phyloP scores from a whole-genome alignment of 2,113 vertebrate species.

The Rhipidura dahli region DNA sequence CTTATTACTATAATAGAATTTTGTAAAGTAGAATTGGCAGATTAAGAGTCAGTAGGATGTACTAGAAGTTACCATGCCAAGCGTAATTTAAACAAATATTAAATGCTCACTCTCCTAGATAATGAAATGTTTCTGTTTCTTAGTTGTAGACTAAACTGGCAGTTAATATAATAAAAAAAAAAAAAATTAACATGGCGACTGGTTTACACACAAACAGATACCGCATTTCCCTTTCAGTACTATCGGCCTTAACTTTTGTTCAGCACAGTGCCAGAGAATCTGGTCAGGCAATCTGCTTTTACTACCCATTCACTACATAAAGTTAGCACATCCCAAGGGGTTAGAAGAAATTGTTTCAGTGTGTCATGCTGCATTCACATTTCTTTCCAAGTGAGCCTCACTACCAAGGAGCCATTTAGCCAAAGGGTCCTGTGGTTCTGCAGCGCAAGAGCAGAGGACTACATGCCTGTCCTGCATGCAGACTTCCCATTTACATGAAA shows the following conservation, averaged over 20 bases:
- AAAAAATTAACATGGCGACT: background rate
- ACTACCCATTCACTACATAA: background rate
- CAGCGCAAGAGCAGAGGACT: background rate
- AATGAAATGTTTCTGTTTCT: constrained; percentile 34
- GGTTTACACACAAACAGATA: background rate
- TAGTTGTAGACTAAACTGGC: constrained; percentile 28
- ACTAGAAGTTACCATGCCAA: constrained; percentile 34
- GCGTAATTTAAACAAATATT: constrained; percentile 51
- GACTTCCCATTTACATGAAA: background rate
- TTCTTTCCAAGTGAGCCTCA: background rate
- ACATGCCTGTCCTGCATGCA: background rate
- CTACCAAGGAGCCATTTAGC: background rate
- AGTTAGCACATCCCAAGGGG: background rate
- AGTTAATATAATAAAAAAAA: background rate
- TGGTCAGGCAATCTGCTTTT: background rate
- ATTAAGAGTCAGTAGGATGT: constrained; percentile 54
- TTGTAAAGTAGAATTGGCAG: constrained; percentile 47
- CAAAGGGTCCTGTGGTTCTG: background rate
- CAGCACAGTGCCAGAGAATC: background rate
- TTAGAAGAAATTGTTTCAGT: background rate
- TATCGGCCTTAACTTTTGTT: background rate
- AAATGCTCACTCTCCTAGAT: constrained; percentile 40
- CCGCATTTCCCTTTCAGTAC: background rate
- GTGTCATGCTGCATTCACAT: background rate
- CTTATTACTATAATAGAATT: constrained; percentile 55